These are phyloP conservation scores for Pollenia angustigena DNA, from an alignment of 2,888 invertebrate genomes.

Conservation along the genomic window DNA sequence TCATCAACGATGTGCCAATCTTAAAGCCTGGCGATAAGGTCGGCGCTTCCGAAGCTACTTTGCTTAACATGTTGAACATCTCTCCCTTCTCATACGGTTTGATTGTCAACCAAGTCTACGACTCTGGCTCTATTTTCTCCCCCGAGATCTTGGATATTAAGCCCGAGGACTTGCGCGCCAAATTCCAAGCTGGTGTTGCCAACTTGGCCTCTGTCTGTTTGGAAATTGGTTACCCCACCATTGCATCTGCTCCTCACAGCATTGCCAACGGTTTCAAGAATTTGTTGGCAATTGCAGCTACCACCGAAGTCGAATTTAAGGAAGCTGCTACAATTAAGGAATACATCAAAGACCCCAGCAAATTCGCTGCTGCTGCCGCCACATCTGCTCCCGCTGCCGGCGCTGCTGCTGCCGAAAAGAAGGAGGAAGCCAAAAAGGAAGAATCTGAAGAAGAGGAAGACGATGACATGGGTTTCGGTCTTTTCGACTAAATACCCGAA, in stretches of 20 bases:
- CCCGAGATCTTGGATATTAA: constrained; percentile 99
- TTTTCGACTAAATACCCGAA: constrained; percentile 89
- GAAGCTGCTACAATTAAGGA: constrained; percentile 97
- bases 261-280: constrained; percentile 99
- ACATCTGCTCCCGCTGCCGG: constrained; percentile 87
- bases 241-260: constrained; percentile 98
- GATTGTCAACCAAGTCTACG: constrained; percentile 97
- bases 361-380: constrained; percentile 90
- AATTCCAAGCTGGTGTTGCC: constrained; percentile 96
- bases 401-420: constrained; percentile 87
- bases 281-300: constrained; percentile 97
- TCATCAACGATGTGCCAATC: constrained; percentile 97
- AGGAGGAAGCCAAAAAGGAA: constrained; percentile 91
- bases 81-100: constrained; percentile 99
- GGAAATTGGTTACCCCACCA: constrained; percentile 96
- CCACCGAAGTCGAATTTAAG: constrained; percentile 97
- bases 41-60: constrained; percentile 98
- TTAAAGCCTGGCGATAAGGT: constrained; percentile 98
- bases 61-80: constrained; percentile 99
- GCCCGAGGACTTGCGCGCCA: constrained; percentile 95
- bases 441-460: constrained; percentile 92
- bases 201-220: constrained; percentile 97
- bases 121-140: constrained; percentile 98
- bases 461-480: constrained; percentile 98
- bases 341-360: constrained; percentile 97